Conservation (phyloP, 2,797 vertebrate genomes). For the Fundulus diaphanus region DNA sequence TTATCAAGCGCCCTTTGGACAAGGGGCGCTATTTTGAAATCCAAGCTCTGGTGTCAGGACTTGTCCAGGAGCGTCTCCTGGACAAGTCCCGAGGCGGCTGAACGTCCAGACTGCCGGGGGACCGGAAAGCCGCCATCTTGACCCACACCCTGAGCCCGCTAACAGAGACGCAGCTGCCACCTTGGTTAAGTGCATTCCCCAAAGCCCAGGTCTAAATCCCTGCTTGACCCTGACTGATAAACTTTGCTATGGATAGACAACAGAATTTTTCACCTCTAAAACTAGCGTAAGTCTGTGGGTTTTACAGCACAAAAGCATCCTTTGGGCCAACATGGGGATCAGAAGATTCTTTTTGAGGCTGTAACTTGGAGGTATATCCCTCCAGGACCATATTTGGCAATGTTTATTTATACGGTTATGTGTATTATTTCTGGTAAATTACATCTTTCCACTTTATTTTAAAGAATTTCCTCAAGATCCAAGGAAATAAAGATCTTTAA, state of each 20-base stretch:
- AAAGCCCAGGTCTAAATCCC: constrained; percentile 75
- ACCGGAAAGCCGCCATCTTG: constrained; percentile 58
- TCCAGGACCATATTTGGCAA: neutral
- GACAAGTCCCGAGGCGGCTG: constrained; percentile 51
- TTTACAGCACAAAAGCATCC: constrained; percentile 12
- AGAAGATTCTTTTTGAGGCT: neutral
- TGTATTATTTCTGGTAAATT: neutral
- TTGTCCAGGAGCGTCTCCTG: constrained; percentile 47
- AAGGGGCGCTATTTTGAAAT: constrained; percentile 61
- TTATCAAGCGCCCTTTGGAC: constrained; percentile 57
- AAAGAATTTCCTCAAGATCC: neutral
- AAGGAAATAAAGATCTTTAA: too few species aligned
- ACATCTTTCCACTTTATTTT: neutral
- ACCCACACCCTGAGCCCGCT: constrained; percentile 66
- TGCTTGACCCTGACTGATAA: constrained; percentile 84
- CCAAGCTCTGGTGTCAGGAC: constrained; percentile 25
- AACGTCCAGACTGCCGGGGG: constrained; percentile 56
- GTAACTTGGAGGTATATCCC: neutral
- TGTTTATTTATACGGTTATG: neutral
- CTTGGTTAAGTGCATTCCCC: constrained; percentile 83
- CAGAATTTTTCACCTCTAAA: constrained; percentile 51
- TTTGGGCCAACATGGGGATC: neutral
- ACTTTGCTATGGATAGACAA: constrained; percentile 74
- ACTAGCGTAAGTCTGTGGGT: constrained; percentile 30
- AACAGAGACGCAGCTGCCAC: constrained; percentile 77